Conservation (phyloP, 2,113 vertebrate species). For the Eclectus roratus region DNA sequence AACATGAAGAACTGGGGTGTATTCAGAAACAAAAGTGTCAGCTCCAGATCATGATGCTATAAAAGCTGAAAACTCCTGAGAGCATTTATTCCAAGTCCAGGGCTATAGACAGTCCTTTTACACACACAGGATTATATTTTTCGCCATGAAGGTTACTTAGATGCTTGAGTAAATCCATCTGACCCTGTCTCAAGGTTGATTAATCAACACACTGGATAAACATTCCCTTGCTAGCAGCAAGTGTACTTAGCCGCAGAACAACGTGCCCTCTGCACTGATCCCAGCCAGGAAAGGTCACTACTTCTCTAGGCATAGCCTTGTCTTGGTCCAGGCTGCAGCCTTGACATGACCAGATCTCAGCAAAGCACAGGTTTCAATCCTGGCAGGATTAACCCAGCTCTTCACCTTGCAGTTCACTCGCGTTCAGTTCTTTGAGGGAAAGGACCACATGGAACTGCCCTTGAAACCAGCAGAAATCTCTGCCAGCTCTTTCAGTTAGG, state of each 20-base stretch:
- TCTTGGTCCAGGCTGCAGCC: not conserved
- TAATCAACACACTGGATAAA: not conserved
- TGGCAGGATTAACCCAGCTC: not conserved
- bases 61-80: not conserved
- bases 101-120: not conserved
- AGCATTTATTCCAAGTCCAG: not conserved
- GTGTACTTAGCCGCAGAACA: accelerated
- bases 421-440: not conserved
- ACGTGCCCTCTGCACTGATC: not conserved
- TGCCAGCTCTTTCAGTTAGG: not conserved
- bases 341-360: not conserved
- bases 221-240: not conserved
- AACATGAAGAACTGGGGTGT: not conserved
- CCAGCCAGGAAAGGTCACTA: not conserved
- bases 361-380: not conserved
- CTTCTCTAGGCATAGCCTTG: not conserved
- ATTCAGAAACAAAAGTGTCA: not conserved
- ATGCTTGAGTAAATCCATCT: constrained; percentile 11
- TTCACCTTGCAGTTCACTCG: not conserved
- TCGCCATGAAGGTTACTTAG: constrained; percentile 3
- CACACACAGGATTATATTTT: not conserved
- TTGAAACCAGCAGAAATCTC: not conserved
- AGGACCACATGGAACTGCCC: not conserved
- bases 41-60: not conserved
- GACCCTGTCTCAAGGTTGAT: constrained; percentile 45